Conservation (phyloP, 2,888 invertebrate species). For the Eustalomyia histrio region DNA sequence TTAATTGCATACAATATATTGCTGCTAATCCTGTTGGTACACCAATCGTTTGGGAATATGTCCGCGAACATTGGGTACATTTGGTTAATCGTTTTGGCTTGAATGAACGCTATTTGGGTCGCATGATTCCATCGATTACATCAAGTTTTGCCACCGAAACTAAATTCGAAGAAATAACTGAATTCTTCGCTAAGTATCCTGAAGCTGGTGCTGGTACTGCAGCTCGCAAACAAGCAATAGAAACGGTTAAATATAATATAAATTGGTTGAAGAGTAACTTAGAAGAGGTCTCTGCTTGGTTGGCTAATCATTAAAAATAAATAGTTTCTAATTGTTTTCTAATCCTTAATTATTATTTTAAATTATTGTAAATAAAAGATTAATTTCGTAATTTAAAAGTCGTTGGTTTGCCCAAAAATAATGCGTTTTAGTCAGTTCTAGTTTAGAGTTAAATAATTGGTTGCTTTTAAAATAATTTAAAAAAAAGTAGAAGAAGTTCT, state of each 20-base stretch:
- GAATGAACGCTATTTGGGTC: slow-evolving; percentile 91
- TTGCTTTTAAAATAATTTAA: too few species aligned
- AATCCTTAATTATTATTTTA: too few species aligned
- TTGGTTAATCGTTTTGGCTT: slow-evolving; percentile 88
- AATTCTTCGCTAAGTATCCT: slow-evolving; percentile 88
- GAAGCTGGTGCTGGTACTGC: slow-evolving; percentile 92
- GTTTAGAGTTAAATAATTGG: too few species aligned
- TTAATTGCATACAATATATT: slow-evolving; percentile 85
- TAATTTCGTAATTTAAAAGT: too few species aligned
- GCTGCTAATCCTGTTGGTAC: slow-evolving; percentile 87
- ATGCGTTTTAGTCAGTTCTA: too few species aligned
- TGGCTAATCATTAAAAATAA: slow-evolving; percentile 71
- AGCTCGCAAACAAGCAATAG: slow-evolving; percentile 87
- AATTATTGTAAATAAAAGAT: too few species aligned
- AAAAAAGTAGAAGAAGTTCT: too few species aligned
- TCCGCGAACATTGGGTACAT: slow-evolving; percentile 87
- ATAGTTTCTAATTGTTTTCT: too few species aligned
- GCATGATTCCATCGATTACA: slow-evolving; percentile 86
- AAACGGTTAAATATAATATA: slow-evolving; percentile 89
- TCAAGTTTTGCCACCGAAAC: slow-evolving; percentile 84
- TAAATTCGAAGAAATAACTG: slow-evolving; percentile 87
- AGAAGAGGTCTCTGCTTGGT: slow-evolving; percentile 83
- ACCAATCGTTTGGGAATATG: slow-evolving; percentile 90
- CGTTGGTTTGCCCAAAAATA: too few species aligned
- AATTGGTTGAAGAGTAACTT: slow-evolving; percentile 86